phyloP scores from a whole-genome alignment of 1,140 invertebrate genomes.

The Aphis craccivora region DNA sequence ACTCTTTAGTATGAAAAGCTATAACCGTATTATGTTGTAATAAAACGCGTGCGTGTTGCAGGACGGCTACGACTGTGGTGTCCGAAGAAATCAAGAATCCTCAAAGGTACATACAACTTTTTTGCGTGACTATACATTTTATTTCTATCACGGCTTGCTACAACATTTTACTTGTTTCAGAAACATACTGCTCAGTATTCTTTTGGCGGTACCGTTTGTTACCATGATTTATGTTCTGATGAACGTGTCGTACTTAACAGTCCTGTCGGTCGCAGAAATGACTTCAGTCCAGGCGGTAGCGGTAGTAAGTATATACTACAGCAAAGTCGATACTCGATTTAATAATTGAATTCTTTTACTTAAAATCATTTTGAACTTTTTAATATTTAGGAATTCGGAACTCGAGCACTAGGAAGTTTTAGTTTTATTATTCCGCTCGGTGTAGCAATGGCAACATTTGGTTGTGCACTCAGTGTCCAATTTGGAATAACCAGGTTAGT shows the following conservation, averaged over 20 bases:
- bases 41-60: conserved; percentile 43
- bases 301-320: conserved; percentile 70
- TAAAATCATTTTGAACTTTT: neutral
- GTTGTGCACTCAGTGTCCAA: conserved; percentile 77
- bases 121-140: neutral
- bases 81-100: conserved; percentile 93
- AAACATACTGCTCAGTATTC: conserved; percentile 83
- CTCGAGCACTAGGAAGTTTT: conserved; percentile 69
- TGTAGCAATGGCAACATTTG: conserved; percentile 78
- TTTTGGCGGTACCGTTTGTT: conserved; percentile 88
- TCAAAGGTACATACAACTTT: conserved; percentile 69
- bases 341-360: neutral
- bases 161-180: conserved; percentile 64
- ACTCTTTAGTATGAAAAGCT: neutral
- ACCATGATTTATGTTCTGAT: conserved; percentile 88
- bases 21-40: neutral
- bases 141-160: neutral
- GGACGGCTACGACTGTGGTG: conserved; percentile 80
- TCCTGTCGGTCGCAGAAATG: conserved; percentile 81
- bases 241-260: conserved; percentile 93
- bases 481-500: conserved; percentile 74
- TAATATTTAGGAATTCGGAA: conserved; percentile 68
- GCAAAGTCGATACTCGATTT: neutral
- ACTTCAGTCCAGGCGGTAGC: conserved; percentile 83
- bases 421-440: conserved; percentile 75